phyloP scores from a whole-genome alignment of 2,113 vertebrate genomes.

The Anoura caudifer region DNA sequence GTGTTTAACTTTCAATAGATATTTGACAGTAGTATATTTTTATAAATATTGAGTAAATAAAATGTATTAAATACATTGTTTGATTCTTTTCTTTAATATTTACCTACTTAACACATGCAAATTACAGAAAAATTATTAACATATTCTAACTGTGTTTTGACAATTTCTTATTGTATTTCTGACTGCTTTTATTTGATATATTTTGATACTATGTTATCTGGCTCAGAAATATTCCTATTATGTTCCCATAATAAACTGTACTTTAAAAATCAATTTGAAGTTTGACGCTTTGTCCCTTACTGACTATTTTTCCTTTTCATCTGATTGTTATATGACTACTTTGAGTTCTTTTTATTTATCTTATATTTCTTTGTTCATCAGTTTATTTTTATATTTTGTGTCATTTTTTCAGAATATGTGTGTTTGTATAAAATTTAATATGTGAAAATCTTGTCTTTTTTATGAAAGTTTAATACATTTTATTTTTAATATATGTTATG shows the following conservation, averaged over 20 bases:
- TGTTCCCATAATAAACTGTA: background rate
- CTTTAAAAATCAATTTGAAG: background rate
- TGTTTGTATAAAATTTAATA: background rate
- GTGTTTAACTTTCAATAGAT: background rate
- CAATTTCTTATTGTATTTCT: background rate
- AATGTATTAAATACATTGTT: background rate
- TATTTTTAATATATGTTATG: background rate
- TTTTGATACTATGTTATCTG: background rate
- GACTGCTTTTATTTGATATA: background rate
- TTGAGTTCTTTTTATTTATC: background rate
- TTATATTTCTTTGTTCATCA: background rate
- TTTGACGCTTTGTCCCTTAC: background rate
- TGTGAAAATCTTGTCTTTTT: background rate
- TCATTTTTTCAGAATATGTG: background rate
- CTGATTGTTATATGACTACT: background rate
- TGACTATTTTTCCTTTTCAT: background rate
- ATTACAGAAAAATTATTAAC: background rate
- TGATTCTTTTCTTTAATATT: background rate
- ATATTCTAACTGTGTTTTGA: background rate
- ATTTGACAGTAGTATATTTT: background rate
- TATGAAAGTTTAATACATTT: background rate
- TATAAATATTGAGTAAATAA: background rate
- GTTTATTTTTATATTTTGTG: background rate
- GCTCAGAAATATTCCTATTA: background rate
- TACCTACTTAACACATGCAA: background rate